Evolutionary conservation across 2,888 invertebrate species (phyloP), one percentile per base, ranked within the genome.

Genomic region (Drosophila recens): DNA sequence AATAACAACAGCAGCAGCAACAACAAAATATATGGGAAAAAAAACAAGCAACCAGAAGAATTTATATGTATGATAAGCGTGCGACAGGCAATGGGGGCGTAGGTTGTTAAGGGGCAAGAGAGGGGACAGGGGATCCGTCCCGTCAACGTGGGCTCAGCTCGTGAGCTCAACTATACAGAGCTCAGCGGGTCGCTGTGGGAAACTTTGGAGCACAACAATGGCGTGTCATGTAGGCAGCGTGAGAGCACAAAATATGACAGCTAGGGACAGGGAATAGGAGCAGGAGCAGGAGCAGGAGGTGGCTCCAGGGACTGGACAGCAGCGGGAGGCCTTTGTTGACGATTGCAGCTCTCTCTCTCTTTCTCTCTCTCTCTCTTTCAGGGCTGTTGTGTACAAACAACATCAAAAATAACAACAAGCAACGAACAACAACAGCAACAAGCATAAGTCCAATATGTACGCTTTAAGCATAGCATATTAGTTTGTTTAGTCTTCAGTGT

Each of bases 391-490:
- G 40, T 53, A 80, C 77, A 79, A 80, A 80, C 79, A 80, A 79
- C 73, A 80, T 82, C 67, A 79, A 79, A 77, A 77, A 79, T 77
- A 77, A 77, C 77, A 77, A 77, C 79, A 79, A 73, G 71, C 73
- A 71, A 80, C 75, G 63, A 82, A 64, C 86, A 82, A 75, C 77
- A 54, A 54, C 69, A 73, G 64, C 73, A 79, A 69, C 85, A 86
- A 82, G 87, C 80, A 68, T 80, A 85, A 82, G 88, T 86, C 89
- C 80, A 89, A 89, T 89, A 87, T 87, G 89, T 89, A 89, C 87
- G 89, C 89, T 89, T 89, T 87, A 89, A 87, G 87, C 87, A 87
- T 87, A 87, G 84, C 89, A 87, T 87, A 87, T 89, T 87, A 87
- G 87, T 87, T 89, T 89, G 88, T 79, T 82, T 72, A 80, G 80